Evolutionary conservation across 2,113 vertebrate species (phyloP), one percentile per base, ranked within the genome.

Genomic region (Neofelis nebulosa): DNA sequence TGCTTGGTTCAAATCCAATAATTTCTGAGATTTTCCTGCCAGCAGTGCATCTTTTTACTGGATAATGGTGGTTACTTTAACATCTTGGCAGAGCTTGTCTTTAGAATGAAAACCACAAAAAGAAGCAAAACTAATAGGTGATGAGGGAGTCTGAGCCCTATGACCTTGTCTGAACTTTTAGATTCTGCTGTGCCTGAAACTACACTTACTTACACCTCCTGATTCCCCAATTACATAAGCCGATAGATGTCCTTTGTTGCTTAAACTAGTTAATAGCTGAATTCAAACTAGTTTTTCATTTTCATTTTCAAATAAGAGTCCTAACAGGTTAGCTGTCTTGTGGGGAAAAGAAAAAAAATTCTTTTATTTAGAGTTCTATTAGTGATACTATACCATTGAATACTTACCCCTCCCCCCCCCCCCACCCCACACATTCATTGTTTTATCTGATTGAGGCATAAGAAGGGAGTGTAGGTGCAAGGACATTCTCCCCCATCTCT

Each of bases 251-350:
- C 21, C 36, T 78, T 12, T n/a, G 21, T 61, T 68, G 10, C 84
- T 95, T 81, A 69, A 76, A 25, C 7, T 61, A 36, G 21, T 36
- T 82, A 82, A 36, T 38, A 19, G 41, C 79, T 7, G 41, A 38
- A 33, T 83, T 82, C 66, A 76, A 48, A 31, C 41, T 78, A 48
- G 27, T 73, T 73, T 73, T 38, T 73, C 36, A 73, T 55, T n/a
- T 1, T 81, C 36, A 82, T 82, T 93, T 90, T 76, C 69, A 94
- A 74, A 80, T 19, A 94, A 81, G 91, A 94, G 92, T 91, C 38
- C 52, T 95, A 55, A 41, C 33, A 50, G 18, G 13, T 36, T 73
- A 80, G 69, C 19, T 89, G 52, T 82, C 31, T 79, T 68, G 3
- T 27, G 36, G 23, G 13, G 92, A 95, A 68, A 86, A 80, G 31